Percentiles rank a stretch among this genome's conserved stretches.
These are phyloP conservation scores for Ahaetulla prasina DNA, from an alignment of 2,113 vertebrate genomes.

Conservation along the genomic window DNA sequence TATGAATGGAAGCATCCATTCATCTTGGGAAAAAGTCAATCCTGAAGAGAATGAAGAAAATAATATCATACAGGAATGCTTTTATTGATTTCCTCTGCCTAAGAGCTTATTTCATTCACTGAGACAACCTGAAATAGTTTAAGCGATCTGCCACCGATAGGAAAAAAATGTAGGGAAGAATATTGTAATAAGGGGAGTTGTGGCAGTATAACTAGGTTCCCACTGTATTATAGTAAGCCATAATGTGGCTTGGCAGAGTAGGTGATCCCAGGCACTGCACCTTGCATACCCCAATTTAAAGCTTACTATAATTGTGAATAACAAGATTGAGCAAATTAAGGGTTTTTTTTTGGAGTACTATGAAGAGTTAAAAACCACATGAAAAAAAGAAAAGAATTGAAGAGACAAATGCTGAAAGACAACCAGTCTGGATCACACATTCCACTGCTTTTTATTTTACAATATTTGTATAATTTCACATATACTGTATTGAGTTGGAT, in stretches of 20 bases:
- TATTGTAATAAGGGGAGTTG: neutral
- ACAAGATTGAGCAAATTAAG: neutral
- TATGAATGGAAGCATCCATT: neutral
- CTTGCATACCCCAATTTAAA: neutral
- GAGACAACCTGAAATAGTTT: neutral
- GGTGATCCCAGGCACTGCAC: neutral
- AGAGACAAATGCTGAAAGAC: too few relatives aligned
- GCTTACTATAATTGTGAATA: neutral
- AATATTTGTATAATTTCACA: neutral
- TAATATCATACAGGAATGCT: neutral
- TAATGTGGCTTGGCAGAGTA: neutral
- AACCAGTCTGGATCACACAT: neutral
- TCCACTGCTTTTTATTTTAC: neutral
- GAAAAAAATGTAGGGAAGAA: neutral
- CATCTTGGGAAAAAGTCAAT: neutral
- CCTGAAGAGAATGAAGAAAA: slow-evolving; percentile 6
- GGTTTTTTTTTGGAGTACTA: neutral
- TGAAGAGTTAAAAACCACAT: neutral
- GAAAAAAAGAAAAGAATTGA: neutral
- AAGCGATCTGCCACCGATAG: neutral
- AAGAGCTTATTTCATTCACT: neutral
- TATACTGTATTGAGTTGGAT: neutral
- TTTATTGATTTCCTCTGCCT: neutral
- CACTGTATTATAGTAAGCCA: neutral
- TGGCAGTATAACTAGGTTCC: neutral